Evolutionary conservation across 2,113 vertebrate genomes (phyloP), one percentile per base, ranked within the genome.

Genomic region (Oncorhynchus mykiss): DNA sequence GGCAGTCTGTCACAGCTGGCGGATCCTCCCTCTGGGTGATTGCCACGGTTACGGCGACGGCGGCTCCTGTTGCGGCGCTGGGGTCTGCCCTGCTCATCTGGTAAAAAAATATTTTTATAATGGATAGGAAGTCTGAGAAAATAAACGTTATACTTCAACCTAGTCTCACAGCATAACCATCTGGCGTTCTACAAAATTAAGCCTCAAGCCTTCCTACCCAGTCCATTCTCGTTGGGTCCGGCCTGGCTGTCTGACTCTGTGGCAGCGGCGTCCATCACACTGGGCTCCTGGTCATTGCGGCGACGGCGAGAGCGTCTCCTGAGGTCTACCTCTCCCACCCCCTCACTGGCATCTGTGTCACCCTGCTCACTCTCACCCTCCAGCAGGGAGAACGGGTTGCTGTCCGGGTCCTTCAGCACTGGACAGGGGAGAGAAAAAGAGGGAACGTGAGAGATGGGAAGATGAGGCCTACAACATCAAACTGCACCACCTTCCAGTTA

Each of bases 401-500:
- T 96, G 91, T 97, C 96, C 0, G 96, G 96, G 83, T 97, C 96
- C 82, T 90, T 93, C 72, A 97, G 90, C 73, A 97, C 96, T 97
- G 83, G 4, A 34, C 9, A 70, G 0, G 5, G 0, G 71, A 72
- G 11, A 77, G 14, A 20, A 9, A 45, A 9, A 12, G 9, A 11
- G 39, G 9, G 39, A 45, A 12, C 0, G 39, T 12, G 39, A 45
- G 39, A 45, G 39, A 45, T 45, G 2, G 39, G 0, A 3, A 45
- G 39, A 45, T 45, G 0, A 57, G 4, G 13, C 1, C 16, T n/a
- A 34, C 18, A 5, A 24, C 24, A n/a, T 9, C 59, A 62, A 62
- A 62, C 59, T 8, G 59, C 8, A 9, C n/a, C 59, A 7, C n/a
- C n/a, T 20, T 20, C 54, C 13, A 14, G 6, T 45, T 9, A 54